Evolutionary conservation across 2,888 invertebrate genomes (phyloP), one percentile per base, ranked within the genome.

Genomic region (Crematogaster levior): DNA sequence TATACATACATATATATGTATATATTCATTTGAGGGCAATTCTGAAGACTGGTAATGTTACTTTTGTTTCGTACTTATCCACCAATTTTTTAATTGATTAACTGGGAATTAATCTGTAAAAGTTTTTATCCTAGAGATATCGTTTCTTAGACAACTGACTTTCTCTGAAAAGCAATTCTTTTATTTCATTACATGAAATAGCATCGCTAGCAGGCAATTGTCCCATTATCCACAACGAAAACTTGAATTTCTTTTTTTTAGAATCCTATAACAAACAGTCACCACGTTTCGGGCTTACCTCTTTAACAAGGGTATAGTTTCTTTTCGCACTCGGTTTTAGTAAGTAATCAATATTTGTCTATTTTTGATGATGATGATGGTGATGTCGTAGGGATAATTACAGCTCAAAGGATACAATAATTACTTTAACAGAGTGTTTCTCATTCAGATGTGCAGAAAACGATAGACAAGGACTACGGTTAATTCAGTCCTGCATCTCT

Each of bases 401-500:
- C 82, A 85, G 89, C 85, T 88, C 87, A 91, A 92, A 91, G 90
- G 92, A 93, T 93, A 94, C 92, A 89, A 89, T 91, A 91, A 88
- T 93, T 92, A 92, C 92, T 92, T 91, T 90, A 90, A 89, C 90
- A 91, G 88, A 92, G 91, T 91, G 91, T 91, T 90, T 91, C 89
- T 91, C 90, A 88, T 90, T 92, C 88, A 89, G 86, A 89, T 90
- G 91, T 90, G 90, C 90, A 91, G 90, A 91, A 90, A 91, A 91
- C 87, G 89, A 90, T 87, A 84, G 86, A 87, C 87, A 84, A 85
- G 84, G 86, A 89, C 88, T 86, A 86, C 86, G 89, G 87, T 70
- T 83, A 80, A 91, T 93, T 94, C 94, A 97, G 95, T 98, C 98
- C 96, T 98, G 98, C 98, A 98, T 98, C 94, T 98, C 98, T 95